Percentiles rank a stretch among this genome's conserved stretches.
Conservation (phyloP, 1,140 invertebrate genomes). For the Drosophila ananassae region DNA sequence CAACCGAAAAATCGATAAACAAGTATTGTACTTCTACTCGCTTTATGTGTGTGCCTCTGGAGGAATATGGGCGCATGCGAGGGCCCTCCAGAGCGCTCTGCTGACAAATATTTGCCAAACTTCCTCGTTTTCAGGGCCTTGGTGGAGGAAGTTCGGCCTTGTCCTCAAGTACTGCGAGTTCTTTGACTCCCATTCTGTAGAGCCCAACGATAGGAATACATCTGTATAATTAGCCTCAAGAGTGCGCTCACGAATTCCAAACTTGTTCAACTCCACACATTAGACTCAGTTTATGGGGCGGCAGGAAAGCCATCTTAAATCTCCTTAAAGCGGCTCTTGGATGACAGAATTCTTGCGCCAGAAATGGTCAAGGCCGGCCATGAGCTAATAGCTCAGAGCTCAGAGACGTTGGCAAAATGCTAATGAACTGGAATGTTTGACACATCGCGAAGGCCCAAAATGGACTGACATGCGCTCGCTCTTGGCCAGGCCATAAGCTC, state of each 20-base stretch:
- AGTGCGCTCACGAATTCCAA: constrained; percentile 22
- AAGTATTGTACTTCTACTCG: constrained; percentile 18
- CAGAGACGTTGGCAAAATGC: constrained; percentile 40
- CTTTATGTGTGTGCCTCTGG: neutral
- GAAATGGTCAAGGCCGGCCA: constrained; percentile 49
- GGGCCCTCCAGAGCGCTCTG: too few species aligned
- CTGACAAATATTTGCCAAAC: constrained; percentile 32
- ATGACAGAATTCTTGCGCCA: constrained; percentile 10
- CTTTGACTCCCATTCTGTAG: constrained; percentile 25
- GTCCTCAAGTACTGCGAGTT: constrained; percentile 18
- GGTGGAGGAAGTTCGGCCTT: constrained; percentile 24
- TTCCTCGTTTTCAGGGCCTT: constrained; percentile 7
- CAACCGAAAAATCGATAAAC: constrained; percentile 45
- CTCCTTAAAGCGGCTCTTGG: neutral
- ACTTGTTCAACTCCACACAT: constrained; percentile 22
- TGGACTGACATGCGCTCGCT: constrained; percentile 19
- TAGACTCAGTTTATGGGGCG: neutral
- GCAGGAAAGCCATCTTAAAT: neutral
- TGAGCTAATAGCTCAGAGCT: constrained; percentile 41
- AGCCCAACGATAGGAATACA: constrained; percentile 12
- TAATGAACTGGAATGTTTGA: constrained; percentile 48
- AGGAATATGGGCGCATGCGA: neutral
- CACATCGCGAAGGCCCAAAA: constrained; percentile 18
- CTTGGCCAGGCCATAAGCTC: neutral
- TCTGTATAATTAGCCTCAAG: constrained; percentile 24